Evolutionary conservation across 2,797 vertebrate species (phyloP).

Genomic region (Champsocephalus esox): DNA sequence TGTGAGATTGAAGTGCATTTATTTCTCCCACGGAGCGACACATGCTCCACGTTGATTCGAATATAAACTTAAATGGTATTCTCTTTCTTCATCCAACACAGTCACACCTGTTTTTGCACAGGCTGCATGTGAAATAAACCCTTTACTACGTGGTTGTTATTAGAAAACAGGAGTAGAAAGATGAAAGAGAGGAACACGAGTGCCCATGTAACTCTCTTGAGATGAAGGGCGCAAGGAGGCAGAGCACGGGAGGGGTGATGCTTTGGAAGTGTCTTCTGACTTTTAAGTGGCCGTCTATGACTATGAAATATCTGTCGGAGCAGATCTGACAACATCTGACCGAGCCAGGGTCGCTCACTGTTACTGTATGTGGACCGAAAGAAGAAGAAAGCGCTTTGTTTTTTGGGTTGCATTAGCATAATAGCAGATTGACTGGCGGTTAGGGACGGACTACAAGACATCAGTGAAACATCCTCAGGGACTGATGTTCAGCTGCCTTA

Average conservation of each 20-base stretch:
- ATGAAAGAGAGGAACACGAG: constrained; percentile 51
- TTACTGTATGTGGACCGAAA: constrained; percentile 20
- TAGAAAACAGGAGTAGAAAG: constrained; percentile 17
- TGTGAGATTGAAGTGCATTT: constrained; percentile 24
- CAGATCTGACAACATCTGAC: constrained; percentile 54
- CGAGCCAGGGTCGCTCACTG: constrained; percentile 49
- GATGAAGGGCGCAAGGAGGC: constrained; percentile 36
- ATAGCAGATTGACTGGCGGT: constrained; percentile 58
- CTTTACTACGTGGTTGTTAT: constrained; percentile 32
- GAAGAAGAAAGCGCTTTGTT: constrained; percentile 51
- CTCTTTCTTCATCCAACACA: constrained; percentile 6
- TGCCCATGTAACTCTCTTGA: constrained; percentile 31
- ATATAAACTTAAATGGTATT: constrained; percentile 27
- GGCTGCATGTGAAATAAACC: constrained; percentile 35
- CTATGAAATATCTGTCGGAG: constrained; percentile 46
- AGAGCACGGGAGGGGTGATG: constrained; percentile 3
- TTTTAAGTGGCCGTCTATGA: constrained; percentile 60
- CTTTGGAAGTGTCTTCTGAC: constrained; percentile 41
- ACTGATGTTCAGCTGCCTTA: constrained; percentile 46
- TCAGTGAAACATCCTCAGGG: constrained; percentile 27
- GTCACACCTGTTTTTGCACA: constrained; percentile 25
- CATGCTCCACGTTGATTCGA: constrained; percentile 43
- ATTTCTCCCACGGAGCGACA: constrained; percentile 43
- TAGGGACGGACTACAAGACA: constrained; percentile 54
- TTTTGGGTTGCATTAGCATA: constrained; percentile 55